Percentiles rank a stretch among this genome's conserved stretches.
phyloP scores from a whole-genome alignment of 2,888 invertebrate species.

The Serripes groenlandicus region DNA sequence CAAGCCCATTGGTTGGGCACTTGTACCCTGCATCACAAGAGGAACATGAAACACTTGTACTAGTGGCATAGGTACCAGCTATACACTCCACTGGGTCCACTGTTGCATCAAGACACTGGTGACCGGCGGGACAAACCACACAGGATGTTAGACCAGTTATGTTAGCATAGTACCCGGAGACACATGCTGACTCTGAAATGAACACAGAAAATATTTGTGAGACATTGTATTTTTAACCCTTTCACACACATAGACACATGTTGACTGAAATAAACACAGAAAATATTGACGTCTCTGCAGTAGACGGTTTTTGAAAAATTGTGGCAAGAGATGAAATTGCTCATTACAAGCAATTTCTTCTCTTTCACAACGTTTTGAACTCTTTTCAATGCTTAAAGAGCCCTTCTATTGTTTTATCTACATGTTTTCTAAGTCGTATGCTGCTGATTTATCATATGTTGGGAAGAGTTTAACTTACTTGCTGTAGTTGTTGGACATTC shows the following conservation, averaged over 20 bases:
- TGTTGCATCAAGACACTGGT: constrained; percentile 71
- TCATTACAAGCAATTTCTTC: no score
- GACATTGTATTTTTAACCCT: no score
- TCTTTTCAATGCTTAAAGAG: no score
- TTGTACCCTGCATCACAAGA: constrained; percentile 79
- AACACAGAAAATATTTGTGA: background rate
- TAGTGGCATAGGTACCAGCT: constrained; percentile 73
- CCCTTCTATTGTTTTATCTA: no score
- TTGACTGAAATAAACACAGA: no score
- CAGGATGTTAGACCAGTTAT: constrained; percentile 72
- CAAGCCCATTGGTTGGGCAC: constrained; percentile 75
- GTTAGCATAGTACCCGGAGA: constrained; percentile 78
- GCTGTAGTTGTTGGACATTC: constrained; percentile 72
- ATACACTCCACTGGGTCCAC: constrained; percentile 65
- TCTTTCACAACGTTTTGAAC: no score
- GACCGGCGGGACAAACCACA: constrained; percentile 81
- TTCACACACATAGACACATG: no score
- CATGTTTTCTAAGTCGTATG: no score
- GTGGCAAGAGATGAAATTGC: no score
- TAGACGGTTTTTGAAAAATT: no score
- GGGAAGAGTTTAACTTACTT: constrained; percentile 67
- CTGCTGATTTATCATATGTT: no score
- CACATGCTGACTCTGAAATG: constrained; percentile 71
- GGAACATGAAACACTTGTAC: constrained; percentile 68
- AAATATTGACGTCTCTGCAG: no score